Evolutionary conservation across 2,888 invertebrate species (phyloP).

Genomic region (Platerodrilus igneus): DNA sequence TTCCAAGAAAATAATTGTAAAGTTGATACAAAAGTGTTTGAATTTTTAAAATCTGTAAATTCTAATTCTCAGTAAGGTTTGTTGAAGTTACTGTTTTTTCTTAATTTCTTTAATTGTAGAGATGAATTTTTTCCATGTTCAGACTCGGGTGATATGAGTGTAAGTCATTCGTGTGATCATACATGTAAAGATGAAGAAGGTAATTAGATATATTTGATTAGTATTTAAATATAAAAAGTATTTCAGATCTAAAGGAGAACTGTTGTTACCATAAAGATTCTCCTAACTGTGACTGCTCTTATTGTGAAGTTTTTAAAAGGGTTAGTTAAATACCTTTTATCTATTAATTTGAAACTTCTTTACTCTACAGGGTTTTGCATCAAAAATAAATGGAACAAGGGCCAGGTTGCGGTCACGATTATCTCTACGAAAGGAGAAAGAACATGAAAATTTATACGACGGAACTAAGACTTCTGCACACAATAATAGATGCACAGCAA

Average conservation of each 20-base stretch:
- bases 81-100: not conserved
- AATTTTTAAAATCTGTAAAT: constrained; percentile 20
- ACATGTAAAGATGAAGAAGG: constrained; percentile 28
- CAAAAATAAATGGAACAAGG: constrained; percentile 41
- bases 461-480: not conserved
- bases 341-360: constrained; percentile 1
- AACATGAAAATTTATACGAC: constrained; percentile 3
- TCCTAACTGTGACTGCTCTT: constrained; percentile 44
- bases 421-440: constrained; percentile 37
- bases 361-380: constrained; percentile 26
- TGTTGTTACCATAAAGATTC: constrained; percentile 39
- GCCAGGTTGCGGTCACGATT: constrained; percentile 42
- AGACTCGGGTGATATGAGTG: constrained; percentile 16
- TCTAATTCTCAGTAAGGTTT: constrained; percentile 14
- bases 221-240: not conserved
- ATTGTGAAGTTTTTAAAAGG: constrained; percentile 44
- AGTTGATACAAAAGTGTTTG: constrained; percentile 17
- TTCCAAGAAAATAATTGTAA: constrained; percentile 13
- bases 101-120: constrained; percentile 2
- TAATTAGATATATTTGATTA: constrained; percentile 3
- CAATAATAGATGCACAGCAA: not conserved
- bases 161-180: constrained; percentile 25
- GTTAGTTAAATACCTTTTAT: constrained; percentile 28
- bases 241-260: constrained; percentile 18
- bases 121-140: constrained; percentile 8